Evolutionary conservation across 1,140 invertebrate species (phyloP).

Genomic region (Ooceraea biroi): DNA sequence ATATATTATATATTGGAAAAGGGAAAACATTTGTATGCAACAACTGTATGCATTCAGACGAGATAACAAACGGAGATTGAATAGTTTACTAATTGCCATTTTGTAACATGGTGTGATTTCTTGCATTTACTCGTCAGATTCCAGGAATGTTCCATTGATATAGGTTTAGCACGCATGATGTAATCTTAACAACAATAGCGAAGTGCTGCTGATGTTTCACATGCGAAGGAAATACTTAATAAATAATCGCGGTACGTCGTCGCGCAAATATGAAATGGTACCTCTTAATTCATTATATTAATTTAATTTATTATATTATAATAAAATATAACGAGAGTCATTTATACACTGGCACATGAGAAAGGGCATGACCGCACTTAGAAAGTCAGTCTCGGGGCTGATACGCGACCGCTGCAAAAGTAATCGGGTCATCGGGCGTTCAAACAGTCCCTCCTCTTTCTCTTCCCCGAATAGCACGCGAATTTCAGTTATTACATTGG

Average conservation of each 20-base stretch:
- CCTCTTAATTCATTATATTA: too few species aligned
- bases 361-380: constrained; percentile 47
- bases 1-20: too few species aligned
- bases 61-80: background rate
- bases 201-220: constrained; percentile 18
- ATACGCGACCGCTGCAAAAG: constrained; percentile 37
- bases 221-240: constrained; percentile 49
- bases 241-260: background rate
- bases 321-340: too few species aligned
- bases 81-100: constrained; percentile 2
- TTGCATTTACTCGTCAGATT: constrained; percentile 40
- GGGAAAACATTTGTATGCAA: too few species aligned
- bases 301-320: too few species aligned
- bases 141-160: constrained; percentile 1
- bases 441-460: constrained; percentile 23
- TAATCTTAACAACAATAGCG: constrained; percentile 13
- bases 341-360: constrained; percentile 2
- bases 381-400: constrained; percentile 41
- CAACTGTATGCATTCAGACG: too few species aligned
- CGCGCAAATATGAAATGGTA: background rate
- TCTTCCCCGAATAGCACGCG: background rate
- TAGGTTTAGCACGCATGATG: background rate
- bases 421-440: constrained; percentile 46
- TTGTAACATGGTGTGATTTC: background rate
- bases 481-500: constrained; percentile 51